Base-by-base conservation (phyloP, 2,113 vertebrate genomes). In the Stercorarius parasiticus region DNA sequence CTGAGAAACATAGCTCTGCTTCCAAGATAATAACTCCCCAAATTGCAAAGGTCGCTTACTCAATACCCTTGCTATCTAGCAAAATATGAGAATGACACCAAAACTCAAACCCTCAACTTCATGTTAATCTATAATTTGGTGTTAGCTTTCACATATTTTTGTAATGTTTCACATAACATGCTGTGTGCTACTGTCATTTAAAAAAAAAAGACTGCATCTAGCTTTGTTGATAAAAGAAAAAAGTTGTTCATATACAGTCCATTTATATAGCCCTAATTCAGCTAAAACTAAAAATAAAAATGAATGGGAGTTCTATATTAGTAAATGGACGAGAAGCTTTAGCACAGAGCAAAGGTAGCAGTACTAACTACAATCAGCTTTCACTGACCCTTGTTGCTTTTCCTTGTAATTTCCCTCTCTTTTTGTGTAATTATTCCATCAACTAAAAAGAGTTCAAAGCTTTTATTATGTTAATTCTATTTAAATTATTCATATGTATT, bases 1-100 rank as follows among this genome's bases (percentile, higher is more conserved):
- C 90, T 89, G 43, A 94, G 86, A 96, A 97, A 96, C 65, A 88
- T 11, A 95, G 66, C 86, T 77, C 87, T 90, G 36, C 53, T 87
- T 96, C 73, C 82, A 95, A 58, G 61, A 86, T 79, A 95, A 43
- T 71, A 92, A 90, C 32, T 96, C 69, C 38, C 58, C n/a, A 94
- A 93, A 95, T 92, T 84, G n/a, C 56, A 93, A 83, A 95, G 76
- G 49, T 73, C 25, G 2, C 32, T 77, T 67, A 88, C 56, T 86
- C 77, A 86, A 38, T 72, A 93, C 17, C 49, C 61, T 85, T 90
- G 55, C 61, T 94, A 64, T 65, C 16, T 93, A 61, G 55, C 25
- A 89, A 53, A 80, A 73, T 71, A 66, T 32, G 23, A 86, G 32
- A 74, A 64, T 90, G 69, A 95, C 47, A 52, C 66, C 49, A 66